Base-by-base conservation (phyloP, 2,888 invertebrate genomes). In the Pandemis corylana region DNA sequence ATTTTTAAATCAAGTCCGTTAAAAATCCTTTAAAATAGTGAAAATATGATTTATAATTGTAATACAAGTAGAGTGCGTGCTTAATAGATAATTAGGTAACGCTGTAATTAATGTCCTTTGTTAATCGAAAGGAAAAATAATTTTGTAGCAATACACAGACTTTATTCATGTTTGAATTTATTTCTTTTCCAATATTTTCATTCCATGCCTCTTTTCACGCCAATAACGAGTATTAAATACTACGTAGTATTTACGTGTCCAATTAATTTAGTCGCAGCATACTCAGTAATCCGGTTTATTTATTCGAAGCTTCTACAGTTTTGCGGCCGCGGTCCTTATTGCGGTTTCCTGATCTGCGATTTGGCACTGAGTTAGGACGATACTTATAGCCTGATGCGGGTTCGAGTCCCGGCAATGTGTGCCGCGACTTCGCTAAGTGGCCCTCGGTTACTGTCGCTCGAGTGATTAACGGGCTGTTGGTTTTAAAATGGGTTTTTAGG, bases 351-450 rank as follows among this genome's bases (percentile, higher is more conserved):
- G 66, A 59, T 41, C 49, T 44, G 71, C 71, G 71, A 71, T 71
- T 61, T 56, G 64, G 53, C 56, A 28, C 64, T 46, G 64, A 71
- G 71, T 71, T 56, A 63, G 71, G 56, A 49, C 65, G 53, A 46
- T 65, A 56, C 56, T 71, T 68, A n/a, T n/a, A 61, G 36, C 7
- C 63, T 44, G 63, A 69, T 69, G 68, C 73, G 73, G 63, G 53
- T 68, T 68, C 49, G 62, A 69, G 13, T 7, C 49, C 56, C 49
- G 68, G 49, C 7, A 20, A 46, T 12, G 46, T 64, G 51, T 49
- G 49, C 65, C 68, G 20, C 46, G 59, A 73, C 64, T 73, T 69
- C 41, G 73, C 49, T 69, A 73, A 73, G 73, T 64, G 64, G 59
- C 64, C 68, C 56, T 59, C 59, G 73, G 56, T 73, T 65, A 49